These are phyloP conservation scores for Elysia chlorotica DNA, from an alignment of 1,140 invertebrate species.

Conservation along the genomic window DNA sequence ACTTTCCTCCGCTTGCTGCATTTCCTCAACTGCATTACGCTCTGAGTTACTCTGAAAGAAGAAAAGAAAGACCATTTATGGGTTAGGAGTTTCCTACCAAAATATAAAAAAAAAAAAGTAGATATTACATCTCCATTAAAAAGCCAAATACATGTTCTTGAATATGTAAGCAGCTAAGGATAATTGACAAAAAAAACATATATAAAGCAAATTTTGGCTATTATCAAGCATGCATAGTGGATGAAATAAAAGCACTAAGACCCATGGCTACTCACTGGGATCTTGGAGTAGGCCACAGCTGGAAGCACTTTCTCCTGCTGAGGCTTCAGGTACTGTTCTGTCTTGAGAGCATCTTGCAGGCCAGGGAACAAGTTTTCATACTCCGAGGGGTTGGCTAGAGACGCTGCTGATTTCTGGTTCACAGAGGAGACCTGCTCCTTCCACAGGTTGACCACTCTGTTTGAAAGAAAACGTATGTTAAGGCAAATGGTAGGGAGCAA, in stretches of 20 bases:
- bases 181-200: too few relatives aligned
- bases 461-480: not conserved
- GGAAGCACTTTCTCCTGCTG: conserved; percentile 46
- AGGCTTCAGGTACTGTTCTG: conserved; percentile 67
- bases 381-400: conserved; percentile 90
- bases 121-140: conserved; percentile 9
- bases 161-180: too few relatives aligned
- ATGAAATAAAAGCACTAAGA: too few relatives aligned
- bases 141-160: not conserved
- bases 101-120: too few relatives aligned
- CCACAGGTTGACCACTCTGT: conserved; percentile 59
- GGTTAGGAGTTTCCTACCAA: too few relatives aligned
- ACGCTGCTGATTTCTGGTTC: conserved; percentile 81
- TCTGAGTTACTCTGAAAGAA: conserved; percentile 75
- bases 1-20: conserved; percentile 66
- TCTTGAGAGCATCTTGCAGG: conserved; percentile 75
- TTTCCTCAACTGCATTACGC: conserved; percentile 76
- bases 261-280: conserved; percentile 51
- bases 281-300: conserved; percentile 45
- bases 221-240: too few relatives aligned
- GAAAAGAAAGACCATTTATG: too few relatives aligned
- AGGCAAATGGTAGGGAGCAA: too few relatives aligned
- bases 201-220: too few relatives aligned
- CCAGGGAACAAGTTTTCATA: conserved; percentile 98
- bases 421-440: conserved; percentile 45